Percentiles rank a stretch among this genome's conserved stretches.
Conservation (phyloP, 2,113 vertebrate species). For the Lipophrys pholis region DNA sequence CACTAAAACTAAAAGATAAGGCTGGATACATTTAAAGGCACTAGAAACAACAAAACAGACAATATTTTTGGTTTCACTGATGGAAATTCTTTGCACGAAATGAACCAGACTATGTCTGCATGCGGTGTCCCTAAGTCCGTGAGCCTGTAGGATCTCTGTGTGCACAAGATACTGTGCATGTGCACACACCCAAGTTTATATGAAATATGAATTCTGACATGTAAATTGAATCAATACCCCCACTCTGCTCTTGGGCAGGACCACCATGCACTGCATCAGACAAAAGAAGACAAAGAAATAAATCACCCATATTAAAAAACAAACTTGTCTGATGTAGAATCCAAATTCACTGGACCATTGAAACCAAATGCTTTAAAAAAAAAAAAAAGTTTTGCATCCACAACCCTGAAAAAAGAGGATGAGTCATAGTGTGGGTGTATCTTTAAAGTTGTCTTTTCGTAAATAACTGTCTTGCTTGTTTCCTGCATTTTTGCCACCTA, state of each 20-base stretch:
- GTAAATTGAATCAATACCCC: slow-evolving; percentile 38
- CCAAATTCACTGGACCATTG: slow-evolving; percentile 30
- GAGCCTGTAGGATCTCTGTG: not conserved
- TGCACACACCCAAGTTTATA: slow-evolving; percentile 12
- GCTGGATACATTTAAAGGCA: slow-evolving; percentile 7
- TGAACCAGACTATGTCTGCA: not conserved
- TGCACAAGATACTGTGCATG: not conserved
- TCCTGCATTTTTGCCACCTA: slow-evolving; percentile 6
- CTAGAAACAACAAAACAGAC: slow-evolving; percentile 1
- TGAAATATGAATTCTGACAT: slow-evolving; percentile 45
- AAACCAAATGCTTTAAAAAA: slow-evolving; percentile 42
- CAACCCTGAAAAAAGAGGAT: slow-evolving; percentile 18
- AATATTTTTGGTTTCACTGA: not conserved
- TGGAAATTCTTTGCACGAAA: not conserved
- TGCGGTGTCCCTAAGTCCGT: not conserved
- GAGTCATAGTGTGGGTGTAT: slow-evolving; percentile 56
- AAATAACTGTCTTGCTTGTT: slow-evolving; percentile 13
- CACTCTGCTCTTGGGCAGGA: slow-evolving; percentile 34
- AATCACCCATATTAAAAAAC: slow-evolving; percentile 5
- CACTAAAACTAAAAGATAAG: slow-evolving; percentile 25
- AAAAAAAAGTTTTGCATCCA: slow-evolving; percentile 11
- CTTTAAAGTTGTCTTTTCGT: not conserved
- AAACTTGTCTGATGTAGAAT: slow-evolving; percentile 13
- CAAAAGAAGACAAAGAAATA: slow-evolving; percentile 26
- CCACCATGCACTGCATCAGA: slow-evolving; percentile 37